Base-by-base conservation (phyloP, 1,140 invertebrate genomes). In the Musca vetustissima region DNA sequence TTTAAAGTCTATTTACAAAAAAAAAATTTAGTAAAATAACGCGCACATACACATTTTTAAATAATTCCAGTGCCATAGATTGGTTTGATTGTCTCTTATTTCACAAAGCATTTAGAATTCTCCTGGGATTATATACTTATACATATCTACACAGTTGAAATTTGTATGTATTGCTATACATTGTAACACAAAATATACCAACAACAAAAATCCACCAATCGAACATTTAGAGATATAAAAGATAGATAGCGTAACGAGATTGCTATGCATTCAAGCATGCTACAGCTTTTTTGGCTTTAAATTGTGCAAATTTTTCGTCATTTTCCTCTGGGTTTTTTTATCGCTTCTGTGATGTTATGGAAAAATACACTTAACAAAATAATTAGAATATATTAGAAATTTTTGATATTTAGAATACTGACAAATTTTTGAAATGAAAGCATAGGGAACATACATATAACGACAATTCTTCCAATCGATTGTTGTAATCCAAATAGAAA, bases 291-390 rank as follows among this genome's bases (percentile, higher is more conserved):
- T 61, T 61, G 57, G 57, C 57, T 61, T 61, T 61, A 61, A 61
- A 61, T 61, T 61, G 57, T 61, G 57, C 28, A 61, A 61, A 61
- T 61, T 61, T 61, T 61, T 61, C 57, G 57, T 61, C 57, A 61
- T 61, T 61, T 61, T 61, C 32, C 57, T 61, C 57, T 61, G 57
- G 57, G 28, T 43, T 61, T 61, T 61, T 61, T 43, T n/a, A n/a
- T n/a, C n/a, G 8, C 28, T 28, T 21, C 21, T 61, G n/a, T 21
- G 28, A 2, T 25, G 13, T 43, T 43, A 13, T 43, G 7, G 11
- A 43, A 43, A 43, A 43, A 7, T 43, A 43, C 36, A 43, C 36
- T 9, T 43, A 13, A 43, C 36, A 43, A 43, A 43, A 43, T 43
- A n/a, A n/a, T n/a, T n/a, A n/a, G n/a, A n/a, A n/a, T n/a, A n/a